Evolutionary conservation across 2,113 vertebrate genomes (phyloP).

Genomic region (Sceloporus undulatus): DNA sequence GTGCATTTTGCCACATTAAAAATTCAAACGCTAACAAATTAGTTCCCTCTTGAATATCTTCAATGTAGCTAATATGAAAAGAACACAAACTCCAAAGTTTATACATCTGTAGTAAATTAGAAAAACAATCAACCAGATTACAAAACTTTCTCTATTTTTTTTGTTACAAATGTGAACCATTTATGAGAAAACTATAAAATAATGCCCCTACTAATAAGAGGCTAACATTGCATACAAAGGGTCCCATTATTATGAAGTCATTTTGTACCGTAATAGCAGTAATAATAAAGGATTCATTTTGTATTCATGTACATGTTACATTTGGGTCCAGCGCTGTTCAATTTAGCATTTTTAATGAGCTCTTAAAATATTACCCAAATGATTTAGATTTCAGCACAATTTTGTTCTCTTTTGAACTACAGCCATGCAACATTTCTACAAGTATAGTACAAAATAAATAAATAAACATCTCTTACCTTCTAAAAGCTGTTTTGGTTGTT

Average conservation of each 20-base stretch:
- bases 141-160: constrained; percentile 43
- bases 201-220: constrained; percentile 64
- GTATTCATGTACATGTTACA: constrained; percentile 75
- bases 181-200: constrained; percentile 71
- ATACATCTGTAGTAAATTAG: constrained; percentile 46
- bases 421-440: constrained; percentile 76
- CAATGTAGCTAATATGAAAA: constrained; percentile 22
- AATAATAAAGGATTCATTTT: constrained; percentile 80
- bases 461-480: constrained; percentile 82
- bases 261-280: constrained; percentile 71
- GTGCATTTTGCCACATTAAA: constrained; percentile 39
- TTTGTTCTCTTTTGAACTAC: constrained; percentile 72
- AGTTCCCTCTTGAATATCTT: constrained; percentile 45
- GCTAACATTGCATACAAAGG: constrained; percentile 74
- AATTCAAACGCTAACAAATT: constrained; percentile 49
- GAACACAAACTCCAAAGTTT: constrained; percentile 31
- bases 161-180: constrained; percentile 50
- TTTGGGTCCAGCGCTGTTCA: constrained; percentile 75
- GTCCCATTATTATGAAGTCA: constrained; percentile 75
- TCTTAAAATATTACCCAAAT: constrained; percentile 81
- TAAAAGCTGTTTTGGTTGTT: constrained; percentile 74
- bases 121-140: constrained; percentile 50
- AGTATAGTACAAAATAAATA: constrained; percentile 78
- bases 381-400: constrained; percentile 71
- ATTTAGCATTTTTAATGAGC: constrained; percentile 81